Evolutionary conservation across 2,797 vertebrate genomes (phyloP).

Genomic region (Lerista edwardsae): DNA sequence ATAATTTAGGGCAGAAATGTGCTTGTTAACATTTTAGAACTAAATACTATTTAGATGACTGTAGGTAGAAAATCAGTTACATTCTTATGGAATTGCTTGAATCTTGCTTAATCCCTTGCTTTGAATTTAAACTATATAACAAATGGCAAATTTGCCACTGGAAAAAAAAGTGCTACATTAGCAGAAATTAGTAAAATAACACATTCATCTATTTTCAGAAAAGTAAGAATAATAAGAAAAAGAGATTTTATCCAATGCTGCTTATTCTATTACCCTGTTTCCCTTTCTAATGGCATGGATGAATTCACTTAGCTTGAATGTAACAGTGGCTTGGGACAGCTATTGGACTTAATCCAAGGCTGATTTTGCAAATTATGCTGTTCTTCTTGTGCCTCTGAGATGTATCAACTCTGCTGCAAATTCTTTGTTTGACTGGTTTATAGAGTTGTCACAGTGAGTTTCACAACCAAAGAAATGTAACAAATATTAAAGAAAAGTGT

Average conservation of each 20-base stretch:
- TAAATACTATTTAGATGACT: conserved; percentile 80
- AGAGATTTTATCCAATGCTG: conserved; percentile 33
- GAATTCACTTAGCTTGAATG: neutral
- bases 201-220: conserved; percentile 48
- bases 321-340: neutral
- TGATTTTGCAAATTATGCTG: neutral
- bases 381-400: neutral
- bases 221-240: neutral
- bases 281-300: neutral
- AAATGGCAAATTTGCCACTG: conserved; percentile 37
- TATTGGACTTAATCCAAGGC: neutral
- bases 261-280: neutral
- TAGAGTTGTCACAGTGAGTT: conserved; percentile 54
- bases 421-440: conserved; percentile 34
- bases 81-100: conserved; percentile 66
- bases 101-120: conserved; percentile 54
- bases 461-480: conserved; percentile 53
- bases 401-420: neutral
- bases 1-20: conserved; percentile 86
- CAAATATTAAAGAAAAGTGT: conserved; percentile 43
- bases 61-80: conserved; percentile 64
- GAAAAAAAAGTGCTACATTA: conserved; percentile 60
- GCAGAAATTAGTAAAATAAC: conserved; percentile 32
- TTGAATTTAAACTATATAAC: conserved; percentile 68
- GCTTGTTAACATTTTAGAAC: conserved; percentile 90